A percentile compares a stretch with the other conserved stretches of the same genome.
phyloP scores from a whole-genome alignment of 2,113 vertebrate genomes.

The Cyprinodon tularosa region DNA sequence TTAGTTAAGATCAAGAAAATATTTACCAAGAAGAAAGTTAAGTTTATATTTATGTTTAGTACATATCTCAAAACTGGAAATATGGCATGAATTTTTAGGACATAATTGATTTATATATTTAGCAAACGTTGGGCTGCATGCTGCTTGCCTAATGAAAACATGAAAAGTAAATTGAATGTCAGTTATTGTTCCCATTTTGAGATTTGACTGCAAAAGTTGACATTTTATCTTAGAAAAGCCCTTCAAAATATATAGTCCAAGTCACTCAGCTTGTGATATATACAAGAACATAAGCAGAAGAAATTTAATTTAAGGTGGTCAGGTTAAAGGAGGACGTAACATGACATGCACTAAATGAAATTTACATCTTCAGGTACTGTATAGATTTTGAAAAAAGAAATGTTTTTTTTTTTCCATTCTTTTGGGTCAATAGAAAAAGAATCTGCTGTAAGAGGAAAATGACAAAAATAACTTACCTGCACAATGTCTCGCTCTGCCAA shows the following conservation, averaged over 20 bases:
- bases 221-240: not conserved
- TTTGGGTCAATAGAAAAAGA: not conserved
- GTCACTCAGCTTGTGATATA: not conserved
- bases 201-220: not conserved
- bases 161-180: not conserved
- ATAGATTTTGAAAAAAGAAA: not conserved
- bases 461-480: constrained; percentile 80
- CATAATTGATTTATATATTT: not conserved
- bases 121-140: not conserved
- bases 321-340: not conserved
- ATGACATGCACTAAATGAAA: not conserved
- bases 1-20: too few relatives aligned
- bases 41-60: too few relatives aligned
- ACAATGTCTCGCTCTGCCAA: constrained; percentile 93
- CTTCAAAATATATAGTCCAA: not conserved
- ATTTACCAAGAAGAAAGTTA: too few relatives aligned
- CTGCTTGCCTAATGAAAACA: not conserved
- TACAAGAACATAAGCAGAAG: not conserved
- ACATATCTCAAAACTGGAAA: not conserved
- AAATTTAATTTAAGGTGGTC: not conserved
- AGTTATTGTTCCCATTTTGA: not conserved
- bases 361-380: not conserved
- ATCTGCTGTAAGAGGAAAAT: not conserved
- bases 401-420: not conserved
- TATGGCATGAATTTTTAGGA: not conserved